Evolutionary conservation across 1,140 invertebrate genomes (phyloP), one percentile per base, ranked within the genome.

Genomic region (Drosophila ercepeae): DNA sequence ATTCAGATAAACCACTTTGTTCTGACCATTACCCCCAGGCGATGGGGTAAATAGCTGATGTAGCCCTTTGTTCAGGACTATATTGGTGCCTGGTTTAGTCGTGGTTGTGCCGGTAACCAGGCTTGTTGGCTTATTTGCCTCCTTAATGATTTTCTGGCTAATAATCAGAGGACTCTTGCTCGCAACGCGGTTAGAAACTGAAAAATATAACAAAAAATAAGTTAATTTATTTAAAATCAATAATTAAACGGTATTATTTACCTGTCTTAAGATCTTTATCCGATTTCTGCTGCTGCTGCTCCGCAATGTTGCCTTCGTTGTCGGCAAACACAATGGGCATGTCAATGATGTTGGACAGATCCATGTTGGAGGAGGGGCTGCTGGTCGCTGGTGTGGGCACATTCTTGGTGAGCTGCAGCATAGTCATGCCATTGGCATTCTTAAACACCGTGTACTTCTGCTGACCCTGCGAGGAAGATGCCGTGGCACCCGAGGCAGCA

Each of bases 251-350:
- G 2, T 32, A 7, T 5, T 4, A 13, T 21, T 23, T 7, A 82
- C 78, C 61, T 46, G 61, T 29, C 19, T 77, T 83, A 0, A 41
- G 19, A 0, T 54, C 42, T 13, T 83, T 68, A 3, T 81, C 59
- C 18, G 19, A 4, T 32, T n/a, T n/a, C n/a, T 52, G 70, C 9
- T 73, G 34, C 27, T 71, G 52, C 8, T 81, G 54, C 6, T 76
- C 82, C 1, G 82, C 61, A 13, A 91, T 72, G 48, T 89, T 91
- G 6, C 91, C 90, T 18, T 93, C 94, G 63, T 94, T 94, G 64
- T 94, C 94, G 2, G 94, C 94, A 90, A 94, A 94, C 19, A 94
- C 93, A 69, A 95, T 94, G 4, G 94, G 94, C 72, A 95, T 92
- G 67, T 95, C 93, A 46, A 94, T 91, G 34, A 95, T 95, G 74